Conservation (phyloP, 2,888 invertebrate species). For the Eupeodes latifasciatus region DNA sequence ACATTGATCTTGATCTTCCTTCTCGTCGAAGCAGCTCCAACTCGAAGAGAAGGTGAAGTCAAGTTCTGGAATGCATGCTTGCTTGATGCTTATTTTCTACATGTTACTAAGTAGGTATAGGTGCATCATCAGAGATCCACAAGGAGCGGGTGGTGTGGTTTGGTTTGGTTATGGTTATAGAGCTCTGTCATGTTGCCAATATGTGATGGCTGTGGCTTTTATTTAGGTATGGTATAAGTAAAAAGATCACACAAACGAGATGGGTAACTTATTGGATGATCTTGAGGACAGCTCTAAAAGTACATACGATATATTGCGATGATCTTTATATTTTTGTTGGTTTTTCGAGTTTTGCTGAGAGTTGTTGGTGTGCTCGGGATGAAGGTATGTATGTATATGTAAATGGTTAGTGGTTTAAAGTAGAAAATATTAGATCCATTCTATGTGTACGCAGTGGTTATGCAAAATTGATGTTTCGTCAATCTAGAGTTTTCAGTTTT, state of each 20-base stretch:
- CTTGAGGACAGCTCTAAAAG: conserved; percentile 69
- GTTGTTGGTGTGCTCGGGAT: conserved; percentile 2
- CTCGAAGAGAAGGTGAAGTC: conserved; percentile 16
- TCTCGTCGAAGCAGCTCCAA: too few relatives aligned
- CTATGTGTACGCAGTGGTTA: not conserved
- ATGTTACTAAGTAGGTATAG: not conserved
- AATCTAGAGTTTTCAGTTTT: too few relatives aligned
- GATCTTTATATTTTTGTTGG: conserved; percentile 35
- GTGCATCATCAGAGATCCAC: not conserved
- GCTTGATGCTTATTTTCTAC: conserved; percentile 14
- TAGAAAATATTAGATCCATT: not conserved
- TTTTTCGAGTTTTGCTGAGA: not conserved
- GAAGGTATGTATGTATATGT: not conserved
- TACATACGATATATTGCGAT: conserved; percentile 41
- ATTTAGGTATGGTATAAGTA: not conserved
- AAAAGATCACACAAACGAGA: conserved; percentile 52
- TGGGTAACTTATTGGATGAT: conserved; percentile 73
- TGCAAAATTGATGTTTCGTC: too few relatives aligned
- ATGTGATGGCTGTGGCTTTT: conserved; percentile 29
- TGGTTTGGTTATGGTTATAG: not conserved
- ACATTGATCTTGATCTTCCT: conserved; percentile 73
- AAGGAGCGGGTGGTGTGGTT: conserved; percentile 58
- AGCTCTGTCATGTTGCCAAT: not conserved
- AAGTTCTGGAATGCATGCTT: conserved; percentile 51
- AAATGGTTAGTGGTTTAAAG: not conserved